Conservation (phyloP, 2,888 invertebrate species). For the Villa cingulata region DNA sequence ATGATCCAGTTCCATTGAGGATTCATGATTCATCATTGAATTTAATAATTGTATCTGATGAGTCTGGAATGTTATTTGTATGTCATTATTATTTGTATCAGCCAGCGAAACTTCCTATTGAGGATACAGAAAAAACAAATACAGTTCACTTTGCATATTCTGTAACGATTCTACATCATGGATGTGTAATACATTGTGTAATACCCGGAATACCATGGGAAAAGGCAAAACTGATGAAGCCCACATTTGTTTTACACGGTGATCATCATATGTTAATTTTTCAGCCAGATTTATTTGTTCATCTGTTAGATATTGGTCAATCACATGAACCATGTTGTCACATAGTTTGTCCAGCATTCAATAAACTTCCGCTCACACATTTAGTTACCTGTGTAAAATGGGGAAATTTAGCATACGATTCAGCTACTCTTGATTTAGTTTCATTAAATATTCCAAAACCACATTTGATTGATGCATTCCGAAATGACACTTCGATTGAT, state of each 20-base stretch:
- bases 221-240: constrained; percentile 58
- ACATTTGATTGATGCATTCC: constrained; percentile 54
- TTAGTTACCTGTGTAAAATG: constrained; percentile 46
- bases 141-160: constrained; percentile 77
- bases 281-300: constrained; percentile 71
- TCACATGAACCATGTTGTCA: constrained; percentile 76
- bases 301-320: constrained; percentile 69
- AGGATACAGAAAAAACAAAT: constrained; percentile 22
- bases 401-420: constrained; percentile 39
- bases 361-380: constrained; percentile 39
- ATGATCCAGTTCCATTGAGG: constrained; percentile 64
- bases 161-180: constrained; percentile 68
- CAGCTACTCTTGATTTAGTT: constrained; percentile 59
- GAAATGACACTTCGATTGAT: constrained; percentile 50
- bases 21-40: constrained; percentile 73
- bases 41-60: constrained; percentile 62
- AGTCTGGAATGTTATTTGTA: constrained; percentile 56
- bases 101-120: constrained; percentile 40
- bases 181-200: constrained; percentile 69
- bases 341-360: constrained; percentile 50
- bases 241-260: constrained; percentile 60
- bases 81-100: constrained; percentile 78
- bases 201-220: constrained; percentile 70
- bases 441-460: constrained; percentile 49
- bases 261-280: constrained; percentile 71